Conservation (phyloP, 2,113 vertebrate genomes). For the Ailuropoda melanoleuca region DNA sequence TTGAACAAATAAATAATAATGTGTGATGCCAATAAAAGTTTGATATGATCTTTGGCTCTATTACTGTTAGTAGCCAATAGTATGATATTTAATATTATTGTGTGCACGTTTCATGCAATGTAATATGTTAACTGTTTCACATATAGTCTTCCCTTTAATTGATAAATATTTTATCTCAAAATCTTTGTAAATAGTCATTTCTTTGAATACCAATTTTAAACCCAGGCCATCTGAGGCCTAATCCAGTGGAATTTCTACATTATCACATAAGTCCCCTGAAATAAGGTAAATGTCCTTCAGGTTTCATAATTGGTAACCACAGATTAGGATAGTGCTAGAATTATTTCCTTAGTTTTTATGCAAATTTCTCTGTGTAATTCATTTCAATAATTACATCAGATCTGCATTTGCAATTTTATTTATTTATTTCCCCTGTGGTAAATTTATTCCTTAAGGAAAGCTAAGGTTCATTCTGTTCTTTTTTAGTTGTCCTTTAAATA, state of each 20-base stretch:
- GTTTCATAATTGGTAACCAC: background rate
- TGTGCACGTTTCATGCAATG: background rate
- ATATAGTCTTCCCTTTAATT: background rate
- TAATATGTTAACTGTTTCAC: background rate
- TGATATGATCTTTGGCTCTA: background rate
- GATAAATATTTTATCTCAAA: background rate
- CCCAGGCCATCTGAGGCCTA: background rate
- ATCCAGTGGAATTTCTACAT: background rate
- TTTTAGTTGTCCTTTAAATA: background rate
- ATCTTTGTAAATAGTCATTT: background rate
- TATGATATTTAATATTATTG: background rate
- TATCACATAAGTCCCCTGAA: background rate
- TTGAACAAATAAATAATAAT: constrained; percentile 40
- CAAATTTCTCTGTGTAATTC: background rate
- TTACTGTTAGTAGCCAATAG: background rate
- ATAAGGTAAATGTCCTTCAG: background rate
- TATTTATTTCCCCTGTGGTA: background rate
- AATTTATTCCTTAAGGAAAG: constrained; percentile 28
- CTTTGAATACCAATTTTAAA: constrained; percentile 20
- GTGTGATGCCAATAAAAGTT: constrained; percentile 13
- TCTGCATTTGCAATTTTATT: constrained; percentile 32
- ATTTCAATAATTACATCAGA: constrained; percentile 52
- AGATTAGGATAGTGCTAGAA: background rate
- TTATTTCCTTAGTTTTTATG: constrained; percentile 36
- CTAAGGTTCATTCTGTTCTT: background rate